A percentile compares a stretch with the other conserved stretches of the same genome.
phyloP scores from a whole-genome alignment of 2,113 vertebrate species.

The Hystrix brachyura region DNA sequence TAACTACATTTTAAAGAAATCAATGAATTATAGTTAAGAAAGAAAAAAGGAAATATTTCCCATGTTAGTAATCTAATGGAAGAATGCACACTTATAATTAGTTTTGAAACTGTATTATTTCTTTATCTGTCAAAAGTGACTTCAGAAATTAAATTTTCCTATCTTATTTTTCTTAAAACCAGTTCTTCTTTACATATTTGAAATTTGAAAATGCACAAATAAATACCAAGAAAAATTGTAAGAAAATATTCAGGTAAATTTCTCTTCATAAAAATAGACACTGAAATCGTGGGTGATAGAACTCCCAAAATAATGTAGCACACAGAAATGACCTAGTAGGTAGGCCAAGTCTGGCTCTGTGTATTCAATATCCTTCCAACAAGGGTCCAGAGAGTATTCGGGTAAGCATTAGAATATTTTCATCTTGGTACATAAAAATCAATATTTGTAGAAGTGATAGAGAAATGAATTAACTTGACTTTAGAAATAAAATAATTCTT shows the following conservation, averaged over 20 bases:
- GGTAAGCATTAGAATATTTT: not conserved
- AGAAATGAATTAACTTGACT: not conserved
- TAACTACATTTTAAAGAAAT: not conserved
- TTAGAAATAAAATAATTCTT: slow-evolving; percentile 15
- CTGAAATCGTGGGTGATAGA: not conserved
- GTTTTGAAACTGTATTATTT: not conserved
- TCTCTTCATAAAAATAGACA: not conserved
- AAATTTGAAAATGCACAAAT: not conserved
- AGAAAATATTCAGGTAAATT: not conserved
- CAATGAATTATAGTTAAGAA: not conserved
- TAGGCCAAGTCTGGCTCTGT: not conserved
- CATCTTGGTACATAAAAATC: not conserved
- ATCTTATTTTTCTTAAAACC: not conserved
- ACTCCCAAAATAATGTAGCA: not conserved
- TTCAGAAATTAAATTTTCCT: not conserved
- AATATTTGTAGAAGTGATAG: not conserved
- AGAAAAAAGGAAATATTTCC: not conserved
- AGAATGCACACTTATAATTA: not conserved
- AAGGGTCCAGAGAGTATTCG: not conserved
- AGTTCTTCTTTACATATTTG: not conserved
- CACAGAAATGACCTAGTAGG: not conserved
- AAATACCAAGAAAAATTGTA: not conserved
- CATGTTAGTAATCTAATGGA: not conserved
- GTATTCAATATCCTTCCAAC: not conserved
- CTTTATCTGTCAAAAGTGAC: not conserved